Evolutionary conservation across 2,113 vertebrate species (phyloP).

Genomic region (Brachypteracias leptosomus): DNA sequence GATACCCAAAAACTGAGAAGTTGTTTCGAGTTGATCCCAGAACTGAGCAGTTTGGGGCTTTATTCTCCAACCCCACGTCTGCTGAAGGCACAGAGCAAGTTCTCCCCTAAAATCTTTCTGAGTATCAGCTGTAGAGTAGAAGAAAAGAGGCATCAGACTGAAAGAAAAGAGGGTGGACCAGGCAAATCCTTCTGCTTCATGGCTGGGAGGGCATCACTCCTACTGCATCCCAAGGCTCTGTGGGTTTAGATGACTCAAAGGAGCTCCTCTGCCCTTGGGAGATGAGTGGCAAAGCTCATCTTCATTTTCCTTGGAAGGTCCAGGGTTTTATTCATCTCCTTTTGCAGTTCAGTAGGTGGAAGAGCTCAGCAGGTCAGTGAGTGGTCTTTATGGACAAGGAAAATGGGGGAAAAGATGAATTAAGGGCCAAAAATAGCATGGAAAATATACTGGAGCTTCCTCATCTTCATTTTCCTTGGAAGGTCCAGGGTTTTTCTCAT

Average conservation of each 20-base stretch:
- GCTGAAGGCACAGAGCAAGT: background rate
- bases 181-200: background rate
- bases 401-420: background rate
- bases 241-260: background rate
- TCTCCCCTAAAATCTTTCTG: background rate
- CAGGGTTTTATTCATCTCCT: background rate
- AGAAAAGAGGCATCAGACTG: background rate
- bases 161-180: too few species aligned
- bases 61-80: background rate
- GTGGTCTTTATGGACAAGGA: background rate
- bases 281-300: background rate
- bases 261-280: background rate
- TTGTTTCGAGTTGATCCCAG: background rate
- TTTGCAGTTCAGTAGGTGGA: background rate
- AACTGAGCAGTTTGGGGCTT: background rate
- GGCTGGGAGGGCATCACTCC: background rate
- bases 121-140: fast-evolving
- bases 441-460: background rate
- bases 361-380: background rate
- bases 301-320: background rate
- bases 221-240: background rate
- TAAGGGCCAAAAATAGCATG: background rate
- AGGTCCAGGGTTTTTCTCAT: background rate
- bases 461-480: background rate
- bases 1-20: background rate